Evolutionary conservation across 2,797 vertebrate genomes (phyloP).

Genomic region (Gymnocypris eckloni): DNA sequence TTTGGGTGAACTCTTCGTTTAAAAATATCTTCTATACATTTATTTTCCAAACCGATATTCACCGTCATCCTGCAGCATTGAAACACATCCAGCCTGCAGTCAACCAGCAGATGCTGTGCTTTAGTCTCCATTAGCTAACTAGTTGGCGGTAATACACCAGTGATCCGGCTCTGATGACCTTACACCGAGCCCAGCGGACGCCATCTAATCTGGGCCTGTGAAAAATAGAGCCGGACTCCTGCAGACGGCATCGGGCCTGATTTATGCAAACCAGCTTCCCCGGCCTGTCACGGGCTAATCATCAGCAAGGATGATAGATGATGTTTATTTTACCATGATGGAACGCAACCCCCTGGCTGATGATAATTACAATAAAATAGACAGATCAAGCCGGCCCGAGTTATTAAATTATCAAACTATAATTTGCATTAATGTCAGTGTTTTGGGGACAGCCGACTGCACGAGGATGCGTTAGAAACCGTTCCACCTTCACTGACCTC

Average conservation of each 20-base stretch:
- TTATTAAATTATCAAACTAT: constrained; percentile 97
- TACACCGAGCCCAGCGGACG: constrained; percentile 81
- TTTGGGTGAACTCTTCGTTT: neutral
- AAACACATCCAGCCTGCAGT: neutral
- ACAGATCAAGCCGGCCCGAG: constrained; percentile 92
- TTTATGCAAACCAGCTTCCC: constrained; percentile 89
- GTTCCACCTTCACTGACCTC: constrained; percentile 85
- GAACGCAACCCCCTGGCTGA: constrained; percentile 91
- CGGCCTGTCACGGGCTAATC: constrained; percentile 93
- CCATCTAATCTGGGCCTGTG: constrained; percentile 83
- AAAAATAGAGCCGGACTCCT: constrained; percentile 78
- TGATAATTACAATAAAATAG: constrained; percentile 98
- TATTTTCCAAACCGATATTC: neutral
- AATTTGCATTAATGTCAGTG: constrained; percentile 91
- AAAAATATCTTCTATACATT: neutral
- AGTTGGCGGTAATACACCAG: neutral
- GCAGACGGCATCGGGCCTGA: constrained; percentile 85
- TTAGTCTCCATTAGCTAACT: neutral
- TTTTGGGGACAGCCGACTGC: constrained; percentile 69
- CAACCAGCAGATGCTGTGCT: neutral
- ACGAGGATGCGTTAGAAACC: constrained; percentile 62
- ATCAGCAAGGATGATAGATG: constrained; percentile 96
- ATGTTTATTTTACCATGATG: constrained; percentile 98
- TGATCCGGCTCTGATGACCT: constrained; percentile 72
- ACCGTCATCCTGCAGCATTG: neutral